A percentile compares a stretch with the other conserved stretches of the same genome.
phyloP scores from a whole-genome alignment of 2,888 invertebrate genomes.

The Hyles lineata region DNA sequence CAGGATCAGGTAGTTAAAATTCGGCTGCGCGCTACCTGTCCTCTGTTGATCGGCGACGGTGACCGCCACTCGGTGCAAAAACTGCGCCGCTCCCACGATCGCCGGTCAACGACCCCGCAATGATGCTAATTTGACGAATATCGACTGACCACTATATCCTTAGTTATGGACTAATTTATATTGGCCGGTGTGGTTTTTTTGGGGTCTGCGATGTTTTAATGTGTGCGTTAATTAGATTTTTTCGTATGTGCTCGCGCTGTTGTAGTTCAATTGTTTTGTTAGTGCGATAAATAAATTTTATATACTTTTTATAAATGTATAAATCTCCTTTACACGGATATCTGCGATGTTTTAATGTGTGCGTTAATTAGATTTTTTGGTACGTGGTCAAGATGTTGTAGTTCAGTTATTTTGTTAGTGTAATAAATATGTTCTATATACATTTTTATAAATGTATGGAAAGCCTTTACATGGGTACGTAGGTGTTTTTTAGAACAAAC shows the following conservation, averaged over 20 bases:
- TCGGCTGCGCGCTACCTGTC: slow-evolving; percentile 54
- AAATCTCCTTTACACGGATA: too few relatives aligned
- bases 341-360: too few relatives aligned
- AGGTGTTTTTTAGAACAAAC: too few relatives aligned
- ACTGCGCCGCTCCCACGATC: slow-evolving; percentile 74
- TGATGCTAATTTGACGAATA: slow-evolving; percentile 78
- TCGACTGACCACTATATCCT: slow-evolving; percentile 40
- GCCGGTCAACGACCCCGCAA: slow-evolving; percentile 70
- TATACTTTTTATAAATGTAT: too few relatives aligned
- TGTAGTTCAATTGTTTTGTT: not conserved
- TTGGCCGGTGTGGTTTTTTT: slow-evolving; percentile 11
- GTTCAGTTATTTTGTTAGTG: too few relatives aligned
- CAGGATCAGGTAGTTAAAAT: slow-evolving; percentile 46
- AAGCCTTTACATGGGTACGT: too few relatives aligned
- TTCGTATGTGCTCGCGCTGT: not conserved
- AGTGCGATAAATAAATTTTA: not conserved
- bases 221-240: slow-evolving; percentile 6
- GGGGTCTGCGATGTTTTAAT: slow-evolving; percentile 5
- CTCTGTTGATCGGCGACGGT: slow-evolving; percentile 7
- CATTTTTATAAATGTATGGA: too few relatives aligned
- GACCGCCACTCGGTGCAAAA: slow-evolving; percentile 65
- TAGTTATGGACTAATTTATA: slow-evolving; percentile 27
- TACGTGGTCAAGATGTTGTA: too few relatives aligned
- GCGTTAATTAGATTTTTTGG: too few relatives aligned
- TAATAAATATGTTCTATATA: too few relatives aligned